Evolutionary conservation across 2,888 invertebrate species (phyloP).

Genomic region (Epinotia ramella): DNA sequence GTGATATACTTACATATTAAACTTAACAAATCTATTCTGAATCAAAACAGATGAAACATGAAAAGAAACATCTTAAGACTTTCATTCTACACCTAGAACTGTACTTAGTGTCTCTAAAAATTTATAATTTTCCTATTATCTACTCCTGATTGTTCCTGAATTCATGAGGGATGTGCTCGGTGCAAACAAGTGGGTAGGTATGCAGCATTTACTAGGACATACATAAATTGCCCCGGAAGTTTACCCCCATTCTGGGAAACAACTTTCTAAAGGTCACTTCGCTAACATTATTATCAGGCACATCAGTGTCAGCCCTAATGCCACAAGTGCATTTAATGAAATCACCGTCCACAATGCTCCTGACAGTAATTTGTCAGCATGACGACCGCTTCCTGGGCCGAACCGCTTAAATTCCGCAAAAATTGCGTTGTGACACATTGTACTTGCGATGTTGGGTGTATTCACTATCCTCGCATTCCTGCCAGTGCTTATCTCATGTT

Average conservation of each 20-base stretch:
- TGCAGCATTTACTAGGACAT: background rate
- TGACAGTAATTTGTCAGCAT: slow-evolving; percentile 65
- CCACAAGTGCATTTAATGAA: slow-evolving; percentile 23
- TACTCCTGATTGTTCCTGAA: too few species aligned
- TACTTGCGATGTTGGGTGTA: slow-evolving; percentile 58
- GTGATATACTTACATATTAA: too few species aligned
- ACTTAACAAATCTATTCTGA: too few species aligned
- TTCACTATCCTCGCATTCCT: slow-evolving; percentile 58
- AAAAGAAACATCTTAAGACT: too few species aligned
- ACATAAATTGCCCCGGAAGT: slow-evolving; percentile 12
- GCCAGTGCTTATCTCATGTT: slow-evolving; percentile 60
- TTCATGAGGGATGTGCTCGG: too few species aligned
- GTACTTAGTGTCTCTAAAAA: too few species aligned
- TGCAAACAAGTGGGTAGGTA: too few species aligned
- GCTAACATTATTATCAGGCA: slow-evolving; percentile 19
- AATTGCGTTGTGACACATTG: slow-evolving; percentile 45
- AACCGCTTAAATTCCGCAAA: slow-evolving; percentile 29
- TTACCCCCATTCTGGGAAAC: background rate
- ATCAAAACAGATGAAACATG: too few species aligned
- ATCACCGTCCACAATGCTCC: slow-evolving; percentile 47
- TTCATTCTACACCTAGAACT: too few species aligned
- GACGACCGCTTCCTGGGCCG: slow-evolving; percentile 54
- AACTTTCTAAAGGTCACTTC: slow-evolving; percentile 38
- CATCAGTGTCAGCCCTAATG: slow-evolving; percentile 26
- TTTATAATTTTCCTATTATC: too few species aligned